These are phyloP conservation scores for Glaucopsyche alexis DNA, from an alignment of 2,888 invertebrate species.

Conservation along the genomic window DNA sequence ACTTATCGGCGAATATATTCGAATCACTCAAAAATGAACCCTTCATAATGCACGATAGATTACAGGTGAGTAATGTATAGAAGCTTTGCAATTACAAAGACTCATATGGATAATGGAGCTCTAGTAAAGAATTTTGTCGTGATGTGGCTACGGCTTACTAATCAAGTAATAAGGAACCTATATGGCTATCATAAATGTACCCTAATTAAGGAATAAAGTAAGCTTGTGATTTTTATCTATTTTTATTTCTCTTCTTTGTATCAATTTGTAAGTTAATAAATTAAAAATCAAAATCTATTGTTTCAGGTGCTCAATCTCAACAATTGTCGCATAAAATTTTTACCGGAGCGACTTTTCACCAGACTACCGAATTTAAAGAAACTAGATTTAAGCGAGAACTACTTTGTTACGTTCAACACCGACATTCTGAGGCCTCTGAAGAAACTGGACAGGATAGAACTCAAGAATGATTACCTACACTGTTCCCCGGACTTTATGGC, in stretches of 20 bases:
- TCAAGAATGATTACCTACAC: conserved; percentile 78
- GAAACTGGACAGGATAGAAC: conserved; percentile 72
- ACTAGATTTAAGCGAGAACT: conserved; percentile 82
- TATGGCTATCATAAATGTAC: not conserved
- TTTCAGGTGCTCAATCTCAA: conserved; percentile 80
- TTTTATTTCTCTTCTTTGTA: no score
- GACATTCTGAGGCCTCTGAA: conserved; percentile 70
- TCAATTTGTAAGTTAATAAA: no score
- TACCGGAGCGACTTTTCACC: conserved; percentile 74
- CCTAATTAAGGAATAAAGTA: no score
- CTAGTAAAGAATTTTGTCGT: no score
- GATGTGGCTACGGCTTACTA: no score
- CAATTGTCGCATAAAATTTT: conserved; percentile 78
- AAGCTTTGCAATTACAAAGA: no score
- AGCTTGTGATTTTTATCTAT: no score
- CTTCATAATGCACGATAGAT: conserved; percentile 74
- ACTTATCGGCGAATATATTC: conserved; percentile 82
- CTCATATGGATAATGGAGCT: no score
- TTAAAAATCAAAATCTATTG: not conserved
- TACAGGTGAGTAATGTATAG: conserved; percentile 60
- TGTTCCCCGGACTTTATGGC: conserved; percentile 73
- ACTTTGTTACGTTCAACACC: conserved; percentile 73
- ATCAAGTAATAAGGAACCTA: no score
- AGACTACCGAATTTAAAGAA: conserved; percentile 77
- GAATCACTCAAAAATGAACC: conserved; percentile 77